A percentile compares a stretch with the other conserved stretches of the same genome.
Conservation (phyloP, 1,140 invertebrate species). For the Cydia fagiglandana region DNA sequence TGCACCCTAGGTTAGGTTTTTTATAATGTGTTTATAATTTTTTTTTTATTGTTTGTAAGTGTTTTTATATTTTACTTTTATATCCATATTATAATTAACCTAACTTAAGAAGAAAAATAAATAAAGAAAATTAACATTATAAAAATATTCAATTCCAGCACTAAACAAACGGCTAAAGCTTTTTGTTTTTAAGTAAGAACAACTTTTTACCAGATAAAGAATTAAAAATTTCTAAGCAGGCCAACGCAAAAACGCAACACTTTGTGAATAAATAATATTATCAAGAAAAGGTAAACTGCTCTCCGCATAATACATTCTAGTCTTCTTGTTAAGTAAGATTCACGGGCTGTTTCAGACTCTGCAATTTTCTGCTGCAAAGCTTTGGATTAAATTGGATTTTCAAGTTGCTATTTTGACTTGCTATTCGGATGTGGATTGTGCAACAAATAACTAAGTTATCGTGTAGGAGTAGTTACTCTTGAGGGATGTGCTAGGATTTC, state of each 20-base stretch:
- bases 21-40: too few species aligned
- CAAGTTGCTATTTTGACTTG: not conserved
- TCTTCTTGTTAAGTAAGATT: not conserved
- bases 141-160: too few species aligned
- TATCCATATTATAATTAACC: too few species aligned
- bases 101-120: too few species aligned
- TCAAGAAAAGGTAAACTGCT: constrained; percentile 5
- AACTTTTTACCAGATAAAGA: not conserved
- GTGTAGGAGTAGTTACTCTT: not conserved
- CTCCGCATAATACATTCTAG: not conserved
- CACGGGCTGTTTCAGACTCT: not conserved
- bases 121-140: too few species aligned
- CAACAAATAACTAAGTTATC: not conserved
- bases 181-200: too few species aligned
- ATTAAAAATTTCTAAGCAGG: not conserved
- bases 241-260: not conserved
- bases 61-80: too few species aligned
- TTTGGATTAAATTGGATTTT: not conserved
- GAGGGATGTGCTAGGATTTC: too few species aligned
- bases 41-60: too few species aligned
- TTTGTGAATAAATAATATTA: not conserved
- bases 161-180: too few species aligned
- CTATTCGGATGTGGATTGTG: not conserved
- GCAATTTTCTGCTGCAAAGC: not conserved
- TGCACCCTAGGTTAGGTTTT: too few species aligned